Base-by-base conservation (phyloP, 1,140 invertebrate species). In the Drosophila fuyamai region DNA sequence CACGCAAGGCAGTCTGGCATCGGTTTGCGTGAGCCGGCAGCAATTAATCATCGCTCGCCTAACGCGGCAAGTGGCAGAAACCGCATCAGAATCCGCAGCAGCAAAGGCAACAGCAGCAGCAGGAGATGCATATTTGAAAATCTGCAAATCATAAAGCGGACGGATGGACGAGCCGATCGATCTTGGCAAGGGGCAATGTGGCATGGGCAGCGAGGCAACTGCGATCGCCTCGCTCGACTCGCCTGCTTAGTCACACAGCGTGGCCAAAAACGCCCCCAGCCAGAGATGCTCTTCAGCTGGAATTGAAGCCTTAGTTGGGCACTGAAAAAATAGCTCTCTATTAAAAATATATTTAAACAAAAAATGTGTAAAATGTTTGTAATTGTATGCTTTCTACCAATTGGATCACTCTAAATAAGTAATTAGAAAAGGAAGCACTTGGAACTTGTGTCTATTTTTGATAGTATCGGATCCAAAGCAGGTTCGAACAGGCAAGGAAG, bases 61-160 rank as follows among this genome's bases (percentile, higher is more conserved):
- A 73, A 88, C 71, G 75, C 63, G 71, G 48, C 71, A 63, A 66
- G 71, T 56, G 60, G 70, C 70, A 50, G 43, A 75, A 40, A 27
- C 36, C 16, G 54, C 54, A 61, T 23, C 40, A 67, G 43, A 27
- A 13, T 13, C 46, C 27, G 9, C 8, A 62, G 57, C 68, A 40
- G 43, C 27, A 40, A 50, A 36, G 46, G 46, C 56, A 16, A 36
- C 59, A 13, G 36, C 54, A 35, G 36, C 78, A 81, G 76, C 83
- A 82, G 83, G 79, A 79, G 83, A 88, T 88, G 83, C 83, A 89
- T 89, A 83, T 88, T 88, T 89, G 83, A 88, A 89, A 88, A 88
- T 88, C 81, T 88, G 83, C 83, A 88, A 88, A 88, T 88, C 84
- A 88, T 88, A 88, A 82, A 74, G 60, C 68, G 68, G 59, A 76